Evolutionary conservation across 1,140 invertebrate genomes (phyloP).

Genomic region (Drosophila sp.): DNA sequence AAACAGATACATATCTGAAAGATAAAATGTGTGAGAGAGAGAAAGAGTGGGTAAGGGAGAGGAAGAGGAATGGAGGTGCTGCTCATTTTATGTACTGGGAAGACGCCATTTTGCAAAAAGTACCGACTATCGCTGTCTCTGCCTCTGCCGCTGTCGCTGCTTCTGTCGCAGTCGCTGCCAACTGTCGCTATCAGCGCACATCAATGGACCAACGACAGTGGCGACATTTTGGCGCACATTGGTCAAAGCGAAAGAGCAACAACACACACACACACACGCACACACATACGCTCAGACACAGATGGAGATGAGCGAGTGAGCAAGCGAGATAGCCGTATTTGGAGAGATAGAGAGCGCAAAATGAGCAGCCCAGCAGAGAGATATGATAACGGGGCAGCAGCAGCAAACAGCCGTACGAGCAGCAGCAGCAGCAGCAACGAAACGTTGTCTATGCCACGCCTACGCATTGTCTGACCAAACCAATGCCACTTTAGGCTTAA

Average conservation of each 20-base stretch:
- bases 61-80: neutral
- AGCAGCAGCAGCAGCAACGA: conserved; percentile 27
- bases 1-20: conserved; percentile 42
- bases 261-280: conserved; percentile 6
- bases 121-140: conserved; percentile 19
- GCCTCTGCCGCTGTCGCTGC: conserved; percentile 35
- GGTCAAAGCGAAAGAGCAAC: conserved; percentile 65
- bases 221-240: conserved; percentile 79
- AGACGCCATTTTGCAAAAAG: conserved; percentile 68
- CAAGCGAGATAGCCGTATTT: conserved; percentile 61
- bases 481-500: conserved; percentile 30
- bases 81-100: conserved; percentile 24
- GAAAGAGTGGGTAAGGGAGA: neutral
- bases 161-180: conserved; percentile 39
- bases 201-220: conserved; percentile 78
- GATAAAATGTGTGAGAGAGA: conserved; percentile 37
- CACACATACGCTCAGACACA: neutral
- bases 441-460: conserved; percentile 59
- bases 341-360: conserved; percentile 68
- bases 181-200: conserved; percentile 75
- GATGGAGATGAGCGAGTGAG: conserved; percentile 42
- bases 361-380: conserved; percentile 59
- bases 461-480: conserved; percentile 24
- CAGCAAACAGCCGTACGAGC: conserved; percentile 19
- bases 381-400: conserved; percentile 35